Conservation (phyloP, 2,113 vertebrate species). For the Dicerorhinus sumatrensis region DNA sequence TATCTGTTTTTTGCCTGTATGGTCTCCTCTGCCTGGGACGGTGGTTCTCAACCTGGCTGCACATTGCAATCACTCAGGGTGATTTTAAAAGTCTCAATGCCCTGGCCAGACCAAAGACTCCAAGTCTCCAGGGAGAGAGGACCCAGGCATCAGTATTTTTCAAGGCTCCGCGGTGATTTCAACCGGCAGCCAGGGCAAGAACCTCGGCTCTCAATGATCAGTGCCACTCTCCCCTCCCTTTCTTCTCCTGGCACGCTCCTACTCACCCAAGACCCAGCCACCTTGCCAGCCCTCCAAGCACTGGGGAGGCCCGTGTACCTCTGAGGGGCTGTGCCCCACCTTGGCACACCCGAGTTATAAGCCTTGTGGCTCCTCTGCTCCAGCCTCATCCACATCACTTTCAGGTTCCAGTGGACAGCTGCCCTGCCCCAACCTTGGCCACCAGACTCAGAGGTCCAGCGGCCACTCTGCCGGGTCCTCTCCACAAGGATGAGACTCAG, state of each 20-base stretch:
- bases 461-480: not conserved
- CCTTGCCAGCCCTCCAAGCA: not conserved
- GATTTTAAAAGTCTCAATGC: not conserved
- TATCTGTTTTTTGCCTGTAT: not conserved
- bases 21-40: not conserved
- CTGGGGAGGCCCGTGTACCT: not conserved
- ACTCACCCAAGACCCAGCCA: not conserved
- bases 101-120: not conserved
- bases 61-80: not conserved
- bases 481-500: not conserved
- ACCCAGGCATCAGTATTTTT: not conserved
- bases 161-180: not conserved
- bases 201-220: fast-evolving
- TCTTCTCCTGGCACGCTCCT: not conserved
- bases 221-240: not conserved
- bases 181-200: not conserved
- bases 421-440: not conserved
- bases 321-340: not conserved
- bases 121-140: not conserved
- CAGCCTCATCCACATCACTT: not conserved
- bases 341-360: not conserved
- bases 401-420: too few relatives aligned
- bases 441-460: not conserved
- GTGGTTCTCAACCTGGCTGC: not conserved
- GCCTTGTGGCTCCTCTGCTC: not conserved